Base-by-base conservation (phyloP, 2,888 invertebrate species). In the Epiblema foenella region DNA sequence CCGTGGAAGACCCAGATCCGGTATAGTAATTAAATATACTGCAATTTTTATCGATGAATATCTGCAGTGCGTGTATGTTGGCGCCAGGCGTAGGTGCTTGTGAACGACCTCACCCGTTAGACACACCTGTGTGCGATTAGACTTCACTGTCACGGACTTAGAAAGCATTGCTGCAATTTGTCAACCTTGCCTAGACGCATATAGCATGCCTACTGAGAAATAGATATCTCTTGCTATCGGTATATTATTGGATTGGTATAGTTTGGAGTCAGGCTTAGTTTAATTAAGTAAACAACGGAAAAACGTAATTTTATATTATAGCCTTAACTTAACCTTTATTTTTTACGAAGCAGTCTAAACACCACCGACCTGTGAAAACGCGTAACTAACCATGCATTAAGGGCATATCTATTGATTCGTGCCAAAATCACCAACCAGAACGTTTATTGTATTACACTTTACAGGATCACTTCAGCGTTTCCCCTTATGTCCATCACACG, bases 331-430 rank as follows among this genome's bases (percentile, higher is more conserved):
- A 33, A 62, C 24, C 49, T 46, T 62, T 51, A 51, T 49, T 33
- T 62, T 62, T 62, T 62, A 11, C 24, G 24, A 11, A 49, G 15
- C n/a, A 9, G 2, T 56, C 56, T 24, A 29, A 29, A n/a, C 29
- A 33, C 5, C 29, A 33, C 17, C 17, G 17, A 33, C 49, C 62
- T 49, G 49, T 18, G 33, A 37, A 62, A 33, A 51, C 49, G 49
- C 17, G 29, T 12, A 51, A 33, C 62, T 49, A 62, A 51, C 42
- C 42, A 59, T 51, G 62, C 62, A 49, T 33, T 49, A 49, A 62
- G 18, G 46, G 17, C 33, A 4, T 12, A 17, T 24, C 15, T 37
- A 12, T 18, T 18, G 8, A 17, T 42, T 39, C 11, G 39, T 39
- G 39, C 39, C 39, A 39, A 39, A 39, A 12, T 39, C 4, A 12